These are phyloP conservation scores for Shinisaurus crocodilurus DNA, from an alignment of 2,113 vertebrate genomes.

Conservation along the genomic window DNA sequence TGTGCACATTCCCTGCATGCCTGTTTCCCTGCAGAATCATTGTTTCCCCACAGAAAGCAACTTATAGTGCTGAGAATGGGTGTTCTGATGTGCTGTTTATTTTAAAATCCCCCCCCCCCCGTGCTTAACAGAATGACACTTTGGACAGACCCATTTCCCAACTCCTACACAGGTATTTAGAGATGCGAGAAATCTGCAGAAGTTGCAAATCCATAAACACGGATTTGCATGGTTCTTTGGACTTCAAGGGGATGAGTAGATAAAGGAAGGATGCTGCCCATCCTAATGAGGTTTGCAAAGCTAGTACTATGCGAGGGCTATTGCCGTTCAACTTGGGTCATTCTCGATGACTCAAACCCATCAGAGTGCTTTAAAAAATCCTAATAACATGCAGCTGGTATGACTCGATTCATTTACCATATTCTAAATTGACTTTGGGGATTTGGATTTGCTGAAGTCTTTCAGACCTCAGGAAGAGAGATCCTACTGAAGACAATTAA, in stretches of 20 bases:
- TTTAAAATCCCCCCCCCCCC: neutral
- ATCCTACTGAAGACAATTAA: neutral
- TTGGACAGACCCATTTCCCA: conserved; percentile 17
- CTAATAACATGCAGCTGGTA: neutral
- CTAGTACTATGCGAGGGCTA: conserved; percentile 33
- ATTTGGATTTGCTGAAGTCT: neutral
- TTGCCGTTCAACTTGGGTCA: neutral
- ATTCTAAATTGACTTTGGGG: neutral
- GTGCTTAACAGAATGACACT: conserved; percentile 14
- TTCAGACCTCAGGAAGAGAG: neutral
- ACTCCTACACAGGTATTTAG: conserved; percentile 14
- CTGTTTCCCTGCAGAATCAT: too few relatives aligned
- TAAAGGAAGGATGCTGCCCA: neutral
- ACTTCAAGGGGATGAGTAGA: neutral
- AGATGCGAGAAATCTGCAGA: conserved; percentile 17
- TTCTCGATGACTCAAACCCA: neutral
- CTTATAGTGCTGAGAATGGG: neutral
- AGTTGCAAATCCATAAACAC: conserved; percentile 24
- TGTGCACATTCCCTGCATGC: too few relatives aligned
- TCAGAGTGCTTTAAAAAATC: neutral
- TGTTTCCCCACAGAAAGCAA: neutral
- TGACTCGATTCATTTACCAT: neutral
- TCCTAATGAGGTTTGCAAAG: conserved; percentile 47
- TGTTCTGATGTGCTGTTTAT: neutral
- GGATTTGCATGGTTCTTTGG: neutral